Evolutionary conservation across 2,797 vertebrate genomes (phyloP), one percentile per base, ranked within the genome.

Genomic region (Pterois miles): DNA sequence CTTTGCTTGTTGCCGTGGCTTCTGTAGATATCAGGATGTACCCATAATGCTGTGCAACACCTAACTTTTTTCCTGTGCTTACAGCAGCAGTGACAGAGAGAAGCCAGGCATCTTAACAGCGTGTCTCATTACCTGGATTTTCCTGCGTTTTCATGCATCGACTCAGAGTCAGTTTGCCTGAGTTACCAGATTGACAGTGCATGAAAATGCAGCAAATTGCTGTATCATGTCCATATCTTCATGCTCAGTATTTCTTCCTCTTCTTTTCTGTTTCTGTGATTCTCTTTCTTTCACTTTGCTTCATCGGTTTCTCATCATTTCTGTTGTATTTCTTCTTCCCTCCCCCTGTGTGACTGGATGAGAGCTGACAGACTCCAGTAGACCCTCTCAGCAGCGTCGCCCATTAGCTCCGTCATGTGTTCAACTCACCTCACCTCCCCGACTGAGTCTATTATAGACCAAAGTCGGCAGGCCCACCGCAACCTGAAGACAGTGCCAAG

Each of bases 371-470:
- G 83, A 72, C 79, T 76, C 63, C 76, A 36, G 69, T 58, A 78
- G 80, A 71, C 60, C 76, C 82, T 86, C 72, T 81, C 76, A 38
- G 83, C 14, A 18, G 62, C 76, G 71, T 65, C 10, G 31, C 70
- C 85, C 86, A 88, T 92, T 88, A 90, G 89, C 76, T 82, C 85
- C 43, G 78, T 80, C 87, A 85, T 76, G 78, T 36, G 8, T 84
- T 87, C 71, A 66, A 2, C 72, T 74, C 22, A 10, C 73, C 76
- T 80, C 83, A 4, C 18, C 73, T 73, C 76, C 67, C 83, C 33
- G 14, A 52, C 80, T 74, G 74, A 5, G 70, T 80, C 66, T 82
- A 16, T 87, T 74, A 78, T 46, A 77, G 68, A 79, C 46, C 65
- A 62, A 36, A 78, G 70, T 53, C 16, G 1, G 53, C 72, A 53